phyloP scores from a whole-genome alignment of 2,888 invertebrate species.

The Chironomus riparius region DNA sequence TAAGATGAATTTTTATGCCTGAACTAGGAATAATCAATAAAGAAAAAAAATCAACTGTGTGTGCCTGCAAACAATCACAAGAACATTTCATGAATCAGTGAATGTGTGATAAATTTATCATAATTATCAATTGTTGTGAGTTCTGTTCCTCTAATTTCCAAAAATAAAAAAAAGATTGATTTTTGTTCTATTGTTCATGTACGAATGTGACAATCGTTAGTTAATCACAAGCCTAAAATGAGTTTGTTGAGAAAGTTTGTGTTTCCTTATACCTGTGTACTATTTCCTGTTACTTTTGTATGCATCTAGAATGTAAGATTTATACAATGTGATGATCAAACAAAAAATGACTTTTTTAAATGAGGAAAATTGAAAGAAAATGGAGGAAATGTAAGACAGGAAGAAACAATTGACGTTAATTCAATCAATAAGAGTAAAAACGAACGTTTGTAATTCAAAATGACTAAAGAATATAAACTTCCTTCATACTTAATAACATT shows the following conservation, averaged over 20 bases:
- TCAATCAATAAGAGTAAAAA: too few species aligned
- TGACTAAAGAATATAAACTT: too few species aligned
- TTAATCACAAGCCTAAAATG: not conserved
- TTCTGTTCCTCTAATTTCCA: not conserved
- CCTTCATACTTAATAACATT: too few species aligned
- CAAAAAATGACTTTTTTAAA: too few species aligned
- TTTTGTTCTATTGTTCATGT: not conserved
- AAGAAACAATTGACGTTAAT: too few species aligned
- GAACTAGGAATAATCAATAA: not conserved
- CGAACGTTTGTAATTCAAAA: too few species aligned
- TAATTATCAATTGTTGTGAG: not conserved
- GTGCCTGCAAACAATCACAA: conserved; percentile 20
- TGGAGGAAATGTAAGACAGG: too few species aligned
- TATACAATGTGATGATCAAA: too few species aligned
- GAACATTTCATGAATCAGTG: not conserved
- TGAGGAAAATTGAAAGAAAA: too few species aligned
- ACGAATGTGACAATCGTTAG: not conserved
- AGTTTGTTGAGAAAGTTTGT: not conserved
- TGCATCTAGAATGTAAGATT: too few species aligned
- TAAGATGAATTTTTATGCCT: conserved; percentile 10
- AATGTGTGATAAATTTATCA: not conserved
- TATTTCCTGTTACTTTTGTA: too few species aligned
- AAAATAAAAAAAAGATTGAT: not conserved
- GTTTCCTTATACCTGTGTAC: not conserved
- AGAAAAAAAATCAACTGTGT: not conserved